Percentiles rank a stretch among this genome's conserved stretches.
Conservation (phyloP, 2,797 vertebrate species). For the Pseudochirops cupreus region DNA sequence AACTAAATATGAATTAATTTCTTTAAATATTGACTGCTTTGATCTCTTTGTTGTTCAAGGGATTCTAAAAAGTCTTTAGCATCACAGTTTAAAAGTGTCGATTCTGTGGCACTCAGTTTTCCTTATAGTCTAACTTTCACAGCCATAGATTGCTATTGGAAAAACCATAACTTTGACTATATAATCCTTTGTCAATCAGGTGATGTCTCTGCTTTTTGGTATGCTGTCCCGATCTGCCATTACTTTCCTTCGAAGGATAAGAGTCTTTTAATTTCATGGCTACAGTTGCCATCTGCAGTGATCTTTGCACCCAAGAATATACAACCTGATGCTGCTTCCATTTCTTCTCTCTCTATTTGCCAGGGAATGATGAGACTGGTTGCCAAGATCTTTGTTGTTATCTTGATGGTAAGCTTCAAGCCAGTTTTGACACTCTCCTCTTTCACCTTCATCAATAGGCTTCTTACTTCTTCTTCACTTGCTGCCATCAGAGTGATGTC, state of each 20-base stretch:
- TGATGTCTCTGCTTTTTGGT: neutral
- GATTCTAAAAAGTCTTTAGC: neutral
- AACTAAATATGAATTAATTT: neutral
- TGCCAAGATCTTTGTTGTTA: neutral
- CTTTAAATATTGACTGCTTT: neutral
- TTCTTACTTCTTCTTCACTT: neutral
- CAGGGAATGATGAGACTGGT: neutral
- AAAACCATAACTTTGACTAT: neutral
- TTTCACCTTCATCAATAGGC: neutral
- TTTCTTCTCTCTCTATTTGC: neutral
- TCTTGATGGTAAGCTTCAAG: neutral
- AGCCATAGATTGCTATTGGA: neutral
- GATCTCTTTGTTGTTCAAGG: neutral
- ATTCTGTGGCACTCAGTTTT: neutral
- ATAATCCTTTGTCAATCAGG: neutral
- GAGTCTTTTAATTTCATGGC: neutral
- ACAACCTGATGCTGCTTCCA: neutral
- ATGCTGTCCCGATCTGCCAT: neutral
- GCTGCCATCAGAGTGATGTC: neutral
- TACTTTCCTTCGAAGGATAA: neutral
- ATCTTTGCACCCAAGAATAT: neutral
- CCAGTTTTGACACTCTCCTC: neutral
- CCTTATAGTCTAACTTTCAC: neutral
- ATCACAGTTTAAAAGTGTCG: neutral
- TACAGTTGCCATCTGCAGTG: neutral